Percentiles rank a stretch among this genome's conserved stretches.
Conservation (phyloP, 2,888 invertebrate genomes). For the Ennomos erosarius region DNA sequence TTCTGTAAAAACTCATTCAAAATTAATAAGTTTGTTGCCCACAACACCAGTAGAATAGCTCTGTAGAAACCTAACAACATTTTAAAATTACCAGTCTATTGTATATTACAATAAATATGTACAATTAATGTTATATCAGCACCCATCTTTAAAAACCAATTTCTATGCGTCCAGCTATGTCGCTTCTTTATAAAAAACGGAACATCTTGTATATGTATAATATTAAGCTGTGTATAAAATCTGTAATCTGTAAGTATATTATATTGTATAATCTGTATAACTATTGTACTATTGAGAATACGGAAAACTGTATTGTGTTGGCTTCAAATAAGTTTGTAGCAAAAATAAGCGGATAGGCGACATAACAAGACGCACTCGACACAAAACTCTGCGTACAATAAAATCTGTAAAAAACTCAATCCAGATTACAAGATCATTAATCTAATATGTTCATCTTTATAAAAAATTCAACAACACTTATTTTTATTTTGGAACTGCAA, state of each 20-base stretch:
- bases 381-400: slow-evolving; percentile 72
- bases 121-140: slow-evolving; percentile 82
- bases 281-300: slow-evolving; percentile 72
- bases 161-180: slow-evolving; percentile 52
- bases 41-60: slow-evolving; percentile 69
- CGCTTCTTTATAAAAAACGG: slow-evolving; percentile 65
- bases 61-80: slow-evolving; percentile 84
- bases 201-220: slow-evolving; percentile 47
- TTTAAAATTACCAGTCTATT: slow-evolving; percentile 84
- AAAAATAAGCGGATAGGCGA: slow-evolving; percentile 79
- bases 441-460: slow-evolving; percentile 83
- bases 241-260: slow-evolving; percentile 60
- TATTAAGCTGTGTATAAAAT: slow-evolving; percentile 70
- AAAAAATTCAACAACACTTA: slow-evolving; percentile 85
- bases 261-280: slow-evolving; percentile 65
- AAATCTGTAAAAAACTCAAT: slow-evolving; percentile 82
- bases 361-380: slow-evolving; percentile 51
- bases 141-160: slow-evolving; percentile 79
- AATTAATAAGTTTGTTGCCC: slow-evolving; percentile 44
- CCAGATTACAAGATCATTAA: slow-evolving; percentile 85
- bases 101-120: slow-evolving; percentile 84
- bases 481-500: slow-evolving; percentile 82
- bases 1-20: slow-evolving; percentile 29
- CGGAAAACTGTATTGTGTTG: slow-evolving; percentile 51
- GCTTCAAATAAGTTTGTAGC: slow-evolving; percentile 78